Conservation (phyloP, 2,888 invertebrate genomes). For the Dromius quadrimaculatus region DNA sequence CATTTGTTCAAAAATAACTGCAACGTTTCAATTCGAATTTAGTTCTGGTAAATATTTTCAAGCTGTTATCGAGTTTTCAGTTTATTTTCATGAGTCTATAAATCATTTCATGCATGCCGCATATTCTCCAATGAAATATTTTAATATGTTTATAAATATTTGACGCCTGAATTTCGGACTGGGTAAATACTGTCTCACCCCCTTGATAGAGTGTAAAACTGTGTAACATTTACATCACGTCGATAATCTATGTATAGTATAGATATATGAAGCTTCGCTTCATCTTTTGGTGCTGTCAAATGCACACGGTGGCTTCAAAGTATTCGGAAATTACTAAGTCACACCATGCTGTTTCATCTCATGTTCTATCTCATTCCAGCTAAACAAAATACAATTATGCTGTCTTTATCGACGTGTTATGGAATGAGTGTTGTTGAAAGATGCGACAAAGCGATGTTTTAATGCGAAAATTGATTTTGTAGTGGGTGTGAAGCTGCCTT, state of each 20-base stretch:
- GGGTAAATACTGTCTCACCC: background rate
- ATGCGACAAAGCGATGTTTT: constrained; percentile 62
- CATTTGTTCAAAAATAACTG: no score
- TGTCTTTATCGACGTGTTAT: background rate
- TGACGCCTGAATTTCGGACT: background rate
- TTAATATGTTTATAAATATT: constrained; percentile 18
- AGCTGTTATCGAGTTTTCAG: constrained; percentile 19
- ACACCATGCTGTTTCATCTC: constrained; percentile 19
- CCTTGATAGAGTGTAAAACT: constrained; percentile 43
- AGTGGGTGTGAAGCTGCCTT: constrained; percentile 3
- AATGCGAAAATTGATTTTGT: constrained; percentile 64
- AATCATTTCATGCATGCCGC: background rate
- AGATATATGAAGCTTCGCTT: constrained; percentile 45
- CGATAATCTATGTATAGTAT: constrained; percentile 49
- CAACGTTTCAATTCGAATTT: constrained; percentile 16
- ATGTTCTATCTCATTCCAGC: background rate
- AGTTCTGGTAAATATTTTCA: constrained; percentile 2
- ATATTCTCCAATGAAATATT: background rate
- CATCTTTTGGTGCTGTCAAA: constrained; percentile 43
- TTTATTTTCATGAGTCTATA: constrained; percentile 1
- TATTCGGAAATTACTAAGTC: constrained; percentile 49
- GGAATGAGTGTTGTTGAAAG: constrained; percentile 7
- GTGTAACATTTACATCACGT: constrained; percentile 40
- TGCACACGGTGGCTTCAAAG: constrained; percentile 42
- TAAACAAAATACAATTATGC: background rate